Base-by-base conservation (phyloP, 2,113 vertebrate species). In the Tachuris rubrigastra region DNA sequence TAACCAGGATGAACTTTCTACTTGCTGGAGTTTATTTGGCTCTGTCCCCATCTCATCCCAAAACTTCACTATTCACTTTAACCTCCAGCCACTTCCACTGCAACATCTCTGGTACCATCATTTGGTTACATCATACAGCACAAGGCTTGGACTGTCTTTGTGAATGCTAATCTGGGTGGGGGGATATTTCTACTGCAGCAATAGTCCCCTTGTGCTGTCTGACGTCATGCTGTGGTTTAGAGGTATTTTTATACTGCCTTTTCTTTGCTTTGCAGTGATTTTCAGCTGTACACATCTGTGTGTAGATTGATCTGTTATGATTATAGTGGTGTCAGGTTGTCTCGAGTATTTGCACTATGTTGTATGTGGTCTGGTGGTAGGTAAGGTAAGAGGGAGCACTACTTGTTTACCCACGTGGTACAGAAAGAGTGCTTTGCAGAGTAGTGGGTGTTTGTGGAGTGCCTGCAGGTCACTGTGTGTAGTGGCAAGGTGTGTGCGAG, bases 361-460 rank as follows among this genome's bases (percentile, higher is more conserved):
- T 31, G 14, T 12, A 28, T 1, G 6, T 10, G 60, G 49, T 39
- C 23, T 19, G 50, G 35, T 8, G 42, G 46, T 28, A 44, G 35
- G 37, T 11, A n/a, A 24, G n/a, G 9, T 12, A 22, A 22, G 8
- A 39, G 30, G 31, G 31, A 44, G 10, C 46, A 17, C 37, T 53
- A 12, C 28, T 18, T 0, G 1, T 13, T 47, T 49, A 25, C 23
- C 30, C 20, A 18, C 1, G 6, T 1, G 13, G 42, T 31, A n/a
- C 50, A 25, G 37, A 25, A 49, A 49, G 58, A 35, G 15, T 21
- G 23, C 35, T 79, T 42, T 30, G 41, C 25, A 30, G 46, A 50
- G 46, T 0, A 41, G 41, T 0, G 2, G 8, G 28, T 62, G 27
- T 24, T 27, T 52, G 53, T 50, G 21, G 31, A 12, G 9, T 0